Percentiles rank a stretch among this genome's conserved stretches.
These are phyloP conservation scores for Engraulis encrasicolus DNA, from an alignment of 2,113 vertebrate genomes.

Conservation along the genomic window DNA sequence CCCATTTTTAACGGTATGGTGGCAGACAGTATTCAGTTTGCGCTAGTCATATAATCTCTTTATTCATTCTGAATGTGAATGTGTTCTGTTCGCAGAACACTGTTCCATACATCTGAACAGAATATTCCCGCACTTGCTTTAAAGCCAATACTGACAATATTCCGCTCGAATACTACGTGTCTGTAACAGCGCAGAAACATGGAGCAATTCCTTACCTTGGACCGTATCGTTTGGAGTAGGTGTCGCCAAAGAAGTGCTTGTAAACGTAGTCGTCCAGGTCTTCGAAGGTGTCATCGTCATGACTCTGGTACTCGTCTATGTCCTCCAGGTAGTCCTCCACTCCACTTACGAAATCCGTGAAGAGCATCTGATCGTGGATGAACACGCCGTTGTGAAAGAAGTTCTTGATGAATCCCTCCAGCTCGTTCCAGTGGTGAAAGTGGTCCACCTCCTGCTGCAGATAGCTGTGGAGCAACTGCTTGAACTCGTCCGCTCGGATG, in stretches of 20 bases:
- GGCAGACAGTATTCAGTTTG: too few relatives aligned
- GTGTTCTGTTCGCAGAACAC: too few relatives aligned
- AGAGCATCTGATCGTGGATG: conserved; percentile 93
- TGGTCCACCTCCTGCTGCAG: conserved; percentile 84
- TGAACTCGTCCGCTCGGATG: conserved; percentile 87
- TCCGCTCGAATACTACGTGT: too few relatives aligned
- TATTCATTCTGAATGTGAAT: too few relatives aligned
- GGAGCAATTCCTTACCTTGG: conserved; percentile 84
- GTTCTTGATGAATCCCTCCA: conserved; percentile 84
- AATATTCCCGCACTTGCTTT: too few relatives aligned
- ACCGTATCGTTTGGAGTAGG: conserved; percentile 74
- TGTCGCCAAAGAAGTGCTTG: conserved; percentile 88
- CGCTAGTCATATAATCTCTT: too few relatives aligned
- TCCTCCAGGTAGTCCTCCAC: conserved; percentile 89
- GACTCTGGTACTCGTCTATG: conserved; percentile 83
- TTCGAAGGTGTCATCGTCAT: conserved; percentile 77
- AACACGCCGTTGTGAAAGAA: conserved; percentile 93
- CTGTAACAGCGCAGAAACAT: too few relatives aligned
- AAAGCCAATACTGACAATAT: too few relatives aligned
- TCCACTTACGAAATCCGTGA: conserved; percentile 90
- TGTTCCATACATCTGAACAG: too few relatives aligned
- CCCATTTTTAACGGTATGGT: too few relatives aligned
- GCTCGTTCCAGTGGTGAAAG: conserved; percentile 92
- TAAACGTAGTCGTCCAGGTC: conserved; percentile 90
- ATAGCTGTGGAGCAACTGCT: conserved; percentile 85